Conservation (phyloP, 1,140 invertebrate species). For the Drosophila nigrodunni region DNA sequence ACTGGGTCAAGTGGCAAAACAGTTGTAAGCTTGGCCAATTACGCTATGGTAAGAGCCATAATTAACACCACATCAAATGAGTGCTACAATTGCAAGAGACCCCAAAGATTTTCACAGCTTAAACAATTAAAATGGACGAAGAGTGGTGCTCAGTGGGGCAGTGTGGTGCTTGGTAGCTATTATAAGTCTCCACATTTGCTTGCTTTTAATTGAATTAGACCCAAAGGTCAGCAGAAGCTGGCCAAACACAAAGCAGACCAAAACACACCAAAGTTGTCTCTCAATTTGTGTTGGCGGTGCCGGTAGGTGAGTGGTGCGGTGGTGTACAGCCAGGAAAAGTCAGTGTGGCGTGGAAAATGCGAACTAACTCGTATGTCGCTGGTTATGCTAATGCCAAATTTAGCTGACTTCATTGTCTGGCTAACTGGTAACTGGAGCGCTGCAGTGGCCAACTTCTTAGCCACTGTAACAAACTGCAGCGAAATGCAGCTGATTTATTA, state of each 20-base stretch:
- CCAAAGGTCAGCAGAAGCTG: conserved; percentile 67
- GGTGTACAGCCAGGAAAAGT: conserved; percentile 47
- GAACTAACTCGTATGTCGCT: conserved; percentile 21
- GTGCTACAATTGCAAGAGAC: not conserved
- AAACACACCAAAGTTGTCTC: conserved; percentile 1
- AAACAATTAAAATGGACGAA: conserved; percentile 7
- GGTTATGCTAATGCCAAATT: conserved; percentile 62
- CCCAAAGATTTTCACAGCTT: conserved; percentile 10
- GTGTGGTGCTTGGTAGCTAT: conserved; percentile 31
- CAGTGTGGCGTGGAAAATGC: conserved; percentile 43
- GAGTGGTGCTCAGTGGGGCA: not conserved
- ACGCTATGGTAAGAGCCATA: not conserved
- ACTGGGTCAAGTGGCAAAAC: conserved; percentile 30
- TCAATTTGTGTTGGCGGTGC: conserved; percentile 49
- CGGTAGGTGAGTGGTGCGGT: conserved; percentile 33
- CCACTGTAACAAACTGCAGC: conserved; percentile 2
- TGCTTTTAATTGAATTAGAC: conserved; percentile 74
- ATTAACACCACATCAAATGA: conserved; percentile 10
- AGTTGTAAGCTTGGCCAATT: conserved; percentile 26
- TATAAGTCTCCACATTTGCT: conserved; percentile 36
- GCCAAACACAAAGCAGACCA: conserved; percentile 18
- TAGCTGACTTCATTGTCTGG: conserved; percentile 40
- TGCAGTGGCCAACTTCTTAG: conserved; percentile 2
- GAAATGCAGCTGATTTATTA: conserved; percentile 23
- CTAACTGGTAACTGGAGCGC: conserved; percentile 12